Evolutionary conservation across 2,888 invertebrate species (phyloP).

Genomic region (Mesorhabditis belari): DNA sequence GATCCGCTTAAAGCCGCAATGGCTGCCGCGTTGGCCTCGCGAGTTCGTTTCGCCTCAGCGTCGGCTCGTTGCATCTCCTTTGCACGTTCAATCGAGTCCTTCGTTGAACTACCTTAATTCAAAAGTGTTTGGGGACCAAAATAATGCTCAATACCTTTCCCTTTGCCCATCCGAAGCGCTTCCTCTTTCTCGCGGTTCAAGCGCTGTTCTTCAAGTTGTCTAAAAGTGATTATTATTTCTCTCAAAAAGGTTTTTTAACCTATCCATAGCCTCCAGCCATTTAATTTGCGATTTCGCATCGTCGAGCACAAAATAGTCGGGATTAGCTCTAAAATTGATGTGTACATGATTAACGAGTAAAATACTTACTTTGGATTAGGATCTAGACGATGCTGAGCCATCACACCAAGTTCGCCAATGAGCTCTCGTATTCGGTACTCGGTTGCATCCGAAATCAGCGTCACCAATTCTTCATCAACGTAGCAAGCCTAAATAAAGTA

Average conservation of each 20-base stretch:
- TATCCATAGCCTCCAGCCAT: conserved; percentile 90
- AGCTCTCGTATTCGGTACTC: conserved; percentile 85
- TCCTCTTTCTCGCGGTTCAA: neutral
- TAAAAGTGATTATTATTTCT: neutral
- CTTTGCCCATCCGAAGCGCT: too few species aligned
- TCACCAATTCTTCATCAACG: conserved; percentile 64
- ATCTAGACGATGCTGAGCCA: conserved; percentile 90
- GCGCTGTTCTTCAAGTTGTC: neutral
- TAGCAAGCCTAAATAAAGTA: conserved; percentile 14
- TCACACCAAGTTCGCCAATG: conserved; percentile 80
- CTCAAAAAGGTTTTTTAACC: conserved; percentile 67
- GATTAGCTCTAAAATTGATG: conserved; percentile 13
- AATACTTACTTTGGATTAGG: conserved; percentile 60
- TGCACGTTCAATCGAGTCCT: conserved; percentile 89
- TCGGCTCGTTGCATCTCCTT: conserved; percentile 55
- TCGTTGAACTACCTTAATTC: conserved; percentile 69
- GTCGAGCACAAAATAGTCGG: conserved; percentile 15
- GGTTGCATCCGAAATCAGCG: conserved; percentile 82
- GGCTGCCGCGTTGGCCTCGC: conserved; percentile 50
- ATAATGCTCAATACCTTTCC: conserved; percentile 68
- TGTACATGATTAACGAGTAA: neutral
- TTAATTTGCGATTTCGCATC: conserved; percentile 54
- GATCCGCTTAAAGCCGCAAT: conserved; percentile 40
- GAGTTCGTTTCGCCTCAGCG: conserved; percentile 42
- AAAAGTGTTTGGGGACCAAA: too few species aligned